These are phyloP conservation scores for Coelopa pilipes DNA, from an alignment of 2,888 invertebrate genomes.

Conservation along the genomic window DNA sequence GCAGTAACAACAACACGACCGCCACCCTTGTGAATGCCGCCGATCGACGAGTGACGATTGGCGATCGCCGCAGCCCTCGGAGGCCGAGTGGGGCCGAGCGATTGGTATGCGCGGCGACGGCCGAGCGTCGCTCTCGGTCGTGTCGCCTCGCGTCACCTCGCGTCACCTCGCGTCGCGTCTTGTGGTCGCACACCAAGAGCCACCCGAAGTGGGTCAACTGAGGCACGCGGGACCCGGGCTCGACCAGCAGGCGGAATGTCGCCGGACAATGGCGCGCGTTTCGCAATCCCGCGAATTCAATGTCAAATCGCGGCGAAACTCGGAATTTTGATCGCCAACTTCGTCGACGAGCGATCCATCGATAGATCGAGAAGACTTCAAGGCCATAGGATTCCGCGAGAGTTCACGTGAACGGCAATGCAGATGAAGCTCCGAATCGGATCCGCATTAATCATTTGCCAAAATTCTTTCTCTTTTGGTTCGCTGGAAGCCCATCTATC, in stretches of 20 bases:
- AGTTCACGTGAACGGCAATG: no score
- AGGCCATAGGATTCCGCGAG: no score
- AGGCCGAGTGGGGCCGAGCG: conserved; percentile 16
- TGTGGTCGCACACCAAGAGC: background rate
- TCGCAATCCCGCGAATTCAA: conserved; percentile 5
- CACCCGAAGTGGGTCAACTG: conserved; percentile 22
- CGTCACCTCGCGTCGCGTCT: background rate
- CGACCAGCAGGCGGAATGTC: no score
- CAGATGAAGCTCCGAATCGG: no score
- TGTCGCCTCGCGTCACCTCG: background rate
- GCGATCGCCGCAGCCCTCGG: background rate
- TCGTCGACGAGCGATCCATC: no score
- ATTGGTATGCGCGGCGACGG: conserved; percentile 17
- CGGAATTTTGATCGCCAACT: background rate
- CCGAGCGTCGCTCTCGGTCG: background rate
- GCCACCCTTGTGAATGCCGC: background rate
- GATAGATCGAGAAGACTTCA: no score
- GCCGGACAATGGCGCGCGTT: background rate
- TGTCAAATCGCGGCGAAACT: background rate
- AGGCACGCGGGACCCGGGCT: no score
- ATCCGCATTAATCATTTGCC: no score
- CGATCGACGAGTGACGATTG: no score
- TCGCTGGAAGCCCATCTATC: no score
- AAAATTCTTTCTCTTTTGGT: no score
- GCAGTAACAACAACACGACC: background rate